A percentile compares a stretch with the other conserved stretches of the same genome.
Conservation (phyloP, 2,888 invertebrate species). For the Apodemia mormo region DNA sequence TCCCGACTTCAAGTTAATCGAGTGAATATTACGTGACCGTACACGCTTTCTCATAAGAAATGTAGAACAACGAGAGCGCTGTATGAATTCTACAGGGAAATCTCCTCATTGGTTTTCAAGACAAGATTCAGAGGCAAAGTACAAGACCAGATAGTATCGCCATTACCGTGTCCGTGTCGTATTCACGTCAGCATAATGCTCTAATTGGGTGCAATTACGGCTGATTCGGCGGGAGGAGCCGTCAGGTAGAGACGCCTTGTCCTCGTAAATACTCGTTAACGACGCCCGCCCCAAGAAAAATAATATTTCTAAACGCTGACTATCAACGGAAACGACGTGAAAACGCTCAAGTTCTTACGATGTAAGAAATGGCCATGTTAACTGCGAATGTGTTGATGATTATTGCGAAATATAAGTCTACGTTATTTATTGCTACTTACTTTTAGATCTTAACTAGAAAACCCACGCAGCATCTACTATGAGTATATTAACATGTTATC, state of each 20-base stretch:
- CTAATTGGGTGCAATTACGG: slow-evolving; percentile 80
- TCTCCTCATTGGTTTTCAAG: slow-evolving; percentile 60
- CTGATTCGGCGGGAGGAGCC: slow-evolving; percentile 70
- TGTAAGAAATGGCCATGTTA: slow-evolving; percentile 64
- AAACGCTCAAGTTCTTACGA: slow-evolving; percentile 67
- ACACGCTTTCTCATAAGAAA: slow-evolving; percentile 67
- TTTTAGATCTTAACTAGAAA: not conserved
- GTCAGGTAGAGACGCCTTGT: slow-evolving; percentile 74
- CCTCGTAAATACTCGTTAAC: slow-evolving; percentile 80
- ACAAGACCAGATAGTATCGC: slow-evolving; percentile 69
- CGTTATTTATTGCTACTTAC: not conserved
- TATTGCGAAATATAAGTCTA: not conserved
- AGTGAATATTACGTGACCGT: slow-evolving; percentile 71
- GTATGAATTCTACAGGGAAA: slow-evolving; percentile 65
- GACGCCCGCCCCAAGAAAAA: slow-evolving; percentile 73
- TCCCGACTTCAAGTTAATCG: slow-evolving; percentile 60
- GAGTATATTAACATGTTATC: too few species aligned
- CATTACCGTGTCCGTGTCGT: slow-evolving; percentile 74
- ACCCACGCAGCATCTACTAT: too few species aligned
- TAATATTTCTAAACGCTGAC: slow-evolving; percentile 73
- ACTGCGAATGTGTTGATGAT: slow-evolving; percentile 29
- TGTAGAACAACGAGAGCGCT: slow-evolving; percentile 61
- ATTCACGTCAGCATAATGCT: slow-evolving; percentile 81
- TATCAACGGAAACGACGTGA: slow-evolving; percentile 63
- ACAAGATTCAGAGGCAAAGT: slow-evolving; percentile 42